phyloP scores from a whole-genome alignment of 64 coral and sea anemone genomes.

The Stichodactyla helianthus region DNA sequence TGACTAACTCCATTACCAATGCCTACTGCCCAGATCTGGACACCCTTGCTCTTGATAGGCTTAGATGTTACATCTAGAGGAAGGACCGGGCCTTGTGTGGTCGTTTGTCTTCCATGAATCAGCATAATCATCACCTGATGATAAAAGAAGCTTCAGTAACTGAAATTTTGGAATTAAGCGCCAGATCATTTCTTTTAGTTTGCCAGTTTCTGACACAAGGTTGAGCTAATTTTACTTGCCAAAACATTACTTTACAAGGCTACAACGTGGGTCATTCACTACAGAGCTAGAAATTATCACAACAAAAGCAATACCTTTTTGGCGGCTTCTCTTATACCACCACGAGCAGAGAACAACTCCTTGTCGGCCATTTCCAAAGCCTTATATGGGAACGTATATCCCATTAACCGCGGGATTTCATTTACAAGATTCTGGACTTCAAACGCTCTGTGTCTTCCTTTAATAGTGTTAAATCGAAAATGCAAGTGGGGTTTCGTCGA shows the following conservation, averaged over 20 bases:
- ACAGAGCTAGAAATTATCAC: too few species aligned
- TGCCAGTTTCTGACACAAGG: too few species aligned
- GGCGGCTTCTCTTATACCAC: slow-evolving; percentile 64
- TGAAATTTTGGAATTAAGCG: too few species aligned
- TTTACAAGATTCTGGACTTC: slow-evolving; percentile 45
- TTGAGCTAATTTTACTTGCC: too few species aligned
- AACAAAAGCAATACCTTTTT: slow-evolving; percentile 41
- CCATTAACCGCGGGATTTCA: slow-evolving; percentile 43
- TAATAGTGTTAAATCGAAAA: slow-evolving; percentile 63
- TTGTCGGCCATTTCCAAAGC: slow-evolving; percentile 53
- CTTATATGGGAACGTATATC: slow-evolving; percentile 69
- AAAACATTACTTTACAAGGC: too few species aligned
- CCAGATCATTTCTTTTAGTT: too few species aligned
- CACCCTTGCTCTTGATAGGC: slow-evolving; percentile 63
- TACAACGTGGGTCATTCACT: too few species aligned
- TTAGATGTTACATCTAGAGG: slow-evolving; percentile 48
- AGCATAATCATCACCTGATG: slow-evolving; percentile 1
- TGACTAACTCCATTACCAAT: slow-evolving; percentile 34
- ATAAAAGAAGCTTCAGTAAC: neutral
- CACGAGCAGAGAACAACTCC: slow-evolving; percentile 41
- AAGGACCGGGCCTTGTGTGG: slow-evolving; percentile 16
- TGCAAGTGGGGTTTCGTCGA: slow-evolving; percentile 42
- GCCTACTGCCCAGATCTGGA: slow-evolving; percentile 51
- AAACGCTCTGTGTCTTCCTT: slow-evolving; percentile 36
- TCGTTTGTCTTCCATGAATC: slow-evolving; percentile 25